Evolutionary conservation across 2,888 invertebrate genomes (phyloP), one percentile per base, ranked within the genome.

Genomic region (Plebejus argus): DNA sequence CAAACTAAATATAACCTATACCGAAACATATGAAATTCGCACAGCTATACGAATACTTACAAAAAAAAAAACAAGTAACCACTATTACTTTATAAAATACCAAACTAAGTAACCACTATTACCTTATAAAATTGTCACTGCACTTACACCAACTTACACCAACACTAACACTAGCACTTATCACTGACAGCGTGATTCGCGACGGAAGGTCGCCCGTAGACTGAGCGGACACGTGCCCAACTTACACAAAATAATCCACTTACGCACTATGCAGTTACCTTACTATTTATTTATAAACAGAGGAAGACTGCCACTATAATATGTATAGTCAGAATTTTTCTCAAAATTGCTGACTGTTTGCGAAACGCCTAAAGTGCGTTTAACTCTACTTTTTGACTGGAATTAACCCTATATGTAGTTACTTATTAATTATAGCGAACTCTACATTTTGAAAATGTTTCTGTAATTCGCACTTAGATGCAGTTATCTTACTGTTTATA

Each of bases 171-270:
- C 28, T 70, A 18, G 2, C 71, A 71, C 10, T 71, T 39, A 71
- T 39, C 71, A 71, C 71, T 8, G n/a, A 18, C 35, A 39, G 6
- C 71, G 71, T 71, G 39, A 10, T 71, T 10, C 20, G 20, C 71
- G 20, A 35, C 39, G 71, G 71, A 39, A 39, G 71, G 71, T 71
- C 71, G 71, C 71, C n/a, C 71, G 7, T 7, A n/a, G 35, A 71
- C 71, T 71, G 71, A 35, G n/a, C 39, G 15, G 12, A 53, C 35
- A 71, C 71, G 71, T 39, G 71, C 8, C 10, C 7, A 70, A 71
- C 39, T 70, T 70, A 35, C 39, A 71, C 71, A 71, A 20, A 39
- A 35, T 39, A 71, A 71, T 71, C 71, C 71, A 71, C 66, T 66
- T 66, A 71, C 39, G 39, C 71, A 71, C 20, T 20, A 39, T 71